Evolutionary conservation across 2,113 vertebrate genomes (phyloP).

Genomic region (Chaetorhynchus papuensis): DNA sequence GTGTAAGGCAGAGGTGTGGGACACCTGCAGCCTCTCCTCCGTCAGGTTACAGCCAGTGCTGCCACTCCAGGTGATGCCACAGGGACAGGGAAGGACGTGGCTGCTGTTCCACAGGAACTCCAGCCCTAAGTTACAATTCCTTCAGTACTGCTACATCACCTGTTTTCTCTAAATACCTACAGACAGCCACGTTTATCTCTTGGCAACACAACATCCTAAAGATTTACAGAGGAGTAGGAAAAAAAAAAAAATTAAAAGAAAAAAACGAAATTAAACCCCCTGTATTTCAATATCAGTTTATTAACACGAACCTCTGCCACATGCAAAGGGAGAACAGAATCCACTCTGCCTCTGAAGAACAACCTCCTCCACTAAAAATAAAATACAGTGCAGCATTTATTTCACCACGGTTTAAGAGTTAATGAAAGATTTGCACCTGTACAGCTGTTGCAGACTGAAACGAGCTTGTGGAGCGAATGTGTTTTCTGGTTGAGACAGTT

Average conservation of each 20-base stretch:
- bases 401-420: slow-evolving; percentile 74
- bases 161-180: background rate
- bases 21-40: background rate
- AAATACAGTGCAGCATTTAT: slow-evolving; percentile 64
- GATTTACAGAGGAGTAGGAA: background rate
- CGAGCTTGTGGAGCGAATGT: slow-evolving; percentile 63
- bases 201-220: background rate
- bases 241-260: background rate
- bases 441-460: slow-evolving; percentile 72
- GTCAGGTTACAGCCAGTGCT: fast-evolving
- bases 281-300: background rate
- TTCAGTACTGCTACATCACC: background rate
- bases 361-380: slow-evolving; percentile 55
- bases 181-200: background rate
- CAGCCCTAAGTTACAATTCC: background rate
- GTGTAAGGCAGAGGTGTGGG: background rate
- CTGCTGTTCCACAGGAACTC: background rate
- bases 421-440: slow-evolving; percentile 93
- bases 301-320: background rate
- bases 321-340: background rate
- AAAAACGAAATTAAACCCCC: background rate
- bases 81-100: background rate
- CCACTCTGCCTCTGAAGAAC: slow-evolving; percentile 24
- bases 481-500: slow-evolving; percentile 80
- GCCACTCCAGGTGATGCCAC: background rate